Base-by-base conservation (phyloP, 2,888 invertebrate species). In the Drosophila antonietae region DNA sequence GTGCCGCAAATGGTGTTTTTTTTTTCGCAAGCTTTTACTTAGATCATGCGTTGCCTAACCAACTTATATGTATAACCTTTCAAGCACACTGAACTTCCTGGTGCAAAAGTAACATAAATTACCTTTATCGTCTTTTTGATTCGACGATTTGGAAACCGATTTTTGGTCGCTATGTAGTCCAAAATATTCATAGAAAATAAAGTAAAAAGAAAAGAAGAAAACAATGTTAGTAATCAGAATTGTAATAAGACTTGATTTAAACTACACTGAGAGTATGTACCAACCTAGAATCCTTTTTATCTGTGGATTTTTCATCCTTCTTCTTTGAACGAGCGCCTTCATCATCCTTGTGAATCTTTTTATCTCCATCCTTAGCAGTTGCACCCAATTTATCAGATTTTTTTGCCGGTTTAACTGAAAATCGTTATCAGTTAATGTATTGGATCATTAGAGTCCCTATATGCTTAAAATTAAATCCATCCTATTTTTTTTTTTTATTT, bases 271-370 rank as follows among this genome's bases (percentile, higher is more conserved):
- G 2, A 6, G 8, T 15, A 0, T 8, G 1, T 93, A 93, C 88
- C 68, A 93, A 94, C 94, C 94, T 93, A 92, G 93, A 93, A 83
- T 95, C 91, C 92, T 94, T 95, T 92, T 91, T 92, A 53, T 92
- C 93, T 72, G 93, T 93, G 62, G 90, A 75, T 76, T 91, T 94
- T 90, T 84, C 94, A 91, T 93, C 94, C 93, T 75, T 91, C 68
- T 88, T 89, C 70, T 89, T 87, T 33, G 75, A 69, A 18, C 83
- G 85, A 15, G 78, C 35, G 4, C 55, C 53, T 9, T 89, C 81
- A 12, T 90, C 91, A 12, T 90, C 91, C 64, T 89, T 89, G 41
- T 80, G 70, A 59, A 44, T 79, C 44, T 91, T 91, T 68, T 90
- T 90, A 31, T 90, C 91, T 28, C 83, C 88, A 43, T 90, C 90